Percentiles rank a stretch among this genome's conserved stretches.
Conservation (phyloP, 2,888 invertebrate species). For the Mongoloraphidia duomilia region DNA sequence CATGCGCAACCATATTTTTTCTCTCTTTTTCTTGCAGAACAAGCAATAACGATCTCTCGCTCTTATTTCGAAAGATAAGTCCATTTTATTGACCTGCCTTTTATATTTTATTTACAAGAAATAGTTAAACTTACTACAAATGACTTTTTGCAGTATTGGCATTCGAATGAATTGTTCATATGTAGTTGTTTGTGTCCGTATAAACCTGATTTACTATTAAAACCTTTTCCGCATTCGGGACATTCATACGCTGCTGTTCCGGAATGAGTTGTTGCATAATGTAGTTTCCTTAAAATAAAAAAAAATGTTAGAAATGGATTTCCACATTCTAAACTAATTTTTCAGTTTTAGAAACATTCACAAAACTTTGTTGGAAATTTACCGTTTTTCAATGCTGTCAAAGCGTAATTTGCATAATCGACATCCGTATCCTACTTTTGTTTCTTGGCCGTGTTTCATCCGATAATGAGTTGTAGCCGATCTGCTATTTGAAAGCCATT, state of each 20-base stretch:
- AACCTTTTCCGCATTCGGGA: slow-evolving; percentile 36
- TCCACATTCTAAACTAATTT: neutral
- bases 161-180: slow-evolving; percentile 28
- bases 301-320: neutral
- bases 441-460: slow-evolving; percentile 2
- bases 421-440: slow-evolving; percentile 1
- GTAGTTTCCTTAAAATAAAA: slow-evolving; percentile 31
- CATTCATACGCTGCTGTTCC: slow-evolving; percentile 38
- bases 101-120: no score
- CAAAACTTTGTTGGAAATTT: no score
- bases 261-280: slow-evolving; percentile 36
- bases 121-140: slow-evolving; percentile 29
- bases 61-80: no score
- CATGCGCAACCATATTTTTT: no score
- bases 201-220: slow-evolving; percentile 39
- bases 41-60: no score
- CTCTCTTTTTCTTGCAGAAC: no score
- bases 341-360: no score
- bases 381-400: slow-evolving; percentile 3
- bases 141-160: slow-evolving; percentile 34
- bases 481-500: neutral
- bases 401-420: slow-evolving; percentile 1
- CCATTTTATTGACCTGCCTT: no score
- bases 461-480: slow-evolving; percentile 2
- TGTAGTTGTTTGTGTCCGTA: slow-evolving; percentile 38